phyloP scores from a whole-genome alignment of 2,113 vertebrate species.

The Neogale vison region DNA sequence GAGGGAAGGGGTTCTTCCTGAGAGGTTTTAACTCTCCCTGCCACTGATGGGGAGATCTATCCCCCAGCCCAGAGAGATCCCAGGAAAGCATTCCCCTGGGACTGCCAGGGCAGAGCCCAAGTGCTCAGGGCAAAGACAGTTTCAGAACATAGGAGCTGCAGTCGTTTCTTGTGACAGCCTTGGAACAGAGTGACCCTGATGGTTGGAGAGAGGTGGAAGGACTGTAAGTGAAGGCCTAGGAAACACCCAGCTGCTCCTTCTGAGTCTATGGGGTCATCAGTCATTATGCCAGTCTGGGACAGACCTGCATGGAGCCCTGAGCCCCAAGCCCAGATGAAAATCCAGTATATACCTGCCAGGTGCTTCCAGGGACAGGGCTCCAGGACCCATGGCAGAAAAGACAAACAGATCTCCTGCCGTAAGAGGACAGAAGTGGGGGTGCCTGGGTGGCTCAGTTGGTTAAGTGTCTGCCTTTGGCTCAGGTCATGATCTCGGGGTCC shows the following conservation, averaged over 20 bases:
- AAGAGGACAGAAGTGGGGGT: background rate
- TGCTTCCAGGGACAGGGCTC: background rate
- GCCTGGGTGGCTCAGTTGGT: background rate
- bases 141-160: background rate
- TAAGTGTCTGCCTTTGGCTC: background rate
- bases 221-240: background rate
- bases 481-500: background rate
- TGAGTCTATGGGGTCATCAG: background rate
- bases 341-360: background rate
- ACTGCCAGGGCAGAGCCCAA: background rate
- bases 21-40: background rate
- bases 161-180: background rate
- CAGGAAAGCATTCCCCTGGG: background rate
- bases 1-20: background rate
- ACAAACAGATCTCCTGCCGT: background rate
- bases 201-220: background rate
- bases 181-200: background rate
- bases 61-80: background rate
- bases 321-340: background rate
- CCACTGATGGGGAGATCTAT: background rate
- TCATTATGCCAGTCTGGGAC: background rate
- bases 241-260: background rate
- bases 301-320: background rate
- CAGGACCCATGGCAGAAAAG: background rate
- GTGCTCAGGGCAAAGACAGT: background rate